Percentiles rank a stretch among this genome's conserved stretches.
Conservation (phyloP, 2,888 invertebrate genomes). For the Brassicogethes aeneus region DNA sequence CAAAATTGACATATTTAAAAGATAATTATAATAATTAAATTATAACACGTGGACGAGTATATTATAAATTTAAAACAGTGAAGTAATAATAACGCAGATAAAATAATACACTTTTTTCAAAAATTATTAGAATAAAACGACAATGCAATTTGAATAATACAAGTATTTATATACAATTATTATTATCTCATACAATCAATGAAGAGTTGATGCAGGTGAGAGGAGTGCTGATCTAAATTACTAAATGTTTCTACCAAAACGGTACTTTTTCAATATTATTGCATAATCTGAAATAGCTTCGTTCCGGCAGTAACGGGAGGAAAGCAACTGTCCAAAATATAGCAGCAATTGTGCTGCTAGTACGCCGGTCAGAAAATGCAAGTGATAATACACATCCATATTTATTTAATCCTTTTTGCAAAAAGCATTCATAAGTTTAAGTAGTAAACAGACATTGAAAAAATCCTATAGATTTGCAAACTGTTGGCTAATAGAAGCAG, state of each 20-base stretch:
- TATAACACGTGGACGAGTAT: slow-evolving; percentile 22
- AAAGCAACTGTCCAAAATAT: slow-evolving; percentile 33
- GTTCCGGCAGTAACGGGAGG: slow-evolving; percentile 15
- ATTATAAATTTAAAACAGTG: neutral
- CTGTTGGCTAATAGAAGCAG: slow-evolving; percentile 37
- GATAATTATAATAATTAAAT: slow-evolving; percentile 9
- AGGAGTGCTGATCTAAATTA: slow-evolving; percentile 35
- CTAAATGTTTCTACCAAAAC: slow-evolving; percentile 13
- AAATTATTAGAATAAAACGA: slow-evolving; percentile 40
- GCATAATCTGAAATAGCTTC: no score
- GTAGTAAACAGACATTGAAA: slow-evolving; percentile 25
- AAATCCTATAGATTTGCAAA: slow-evolving; percentile 33
- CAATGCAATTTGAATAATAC: slow-evolving; percentile 47
- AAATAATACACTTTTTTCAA: slow-evolving; percentile 47
- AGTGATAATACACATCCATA: slow-evolving; percentile 30
- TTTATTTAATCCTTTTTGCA: slow-evolving; percentile 24
- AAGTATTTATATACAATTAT: slow-evolving; percentile 45
- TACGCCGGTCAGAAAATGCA: slow-evolving; percentile 28
- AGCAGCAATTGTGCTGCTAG: slow-evolving; percentile 40
- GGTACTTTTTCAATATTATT: no score
- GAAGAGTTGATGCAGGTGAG: slow-evolving; percentile 38
- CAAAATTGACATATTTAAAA: slow-evolving; percentile 7
- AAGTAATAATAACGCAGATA: neutral
- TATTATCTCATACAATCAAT: slow-evolving; percentile 37
- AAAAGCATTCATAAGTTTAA: slow-evolving; percentile 28